phyloP scores from a whole-genome alignment of 2,113 vertebrate species.

The Lagopus leucura region DNA sequence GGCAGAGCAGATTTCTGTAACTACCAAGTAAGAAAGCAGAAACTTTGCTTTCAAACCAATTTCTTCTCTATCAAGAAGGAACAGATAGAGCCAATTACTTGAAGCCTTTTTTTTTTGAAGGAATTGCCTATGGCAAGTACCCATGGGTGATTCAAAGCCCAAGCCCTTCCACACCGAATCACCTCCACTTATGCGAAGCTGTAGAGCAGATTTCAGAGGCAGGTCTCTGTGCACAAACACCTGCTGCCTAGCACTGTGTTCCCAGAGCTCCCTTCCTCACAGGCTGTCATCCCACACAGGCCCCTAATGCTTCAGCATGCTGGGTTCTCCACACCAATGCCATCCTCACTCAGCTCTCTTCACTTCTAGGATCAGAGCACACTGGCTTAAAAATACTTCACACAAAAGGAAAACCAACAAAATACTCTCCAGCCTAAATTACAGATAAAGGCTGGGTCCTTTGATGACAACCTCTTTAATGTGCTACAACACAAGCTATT shows the following conservation, averaged over 20 bases:
- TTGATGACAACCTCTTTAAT: accelerated
- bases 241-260: background rate
- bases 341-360: background rate
- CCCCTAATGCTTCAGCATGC: background rate
- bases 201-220: background rate
- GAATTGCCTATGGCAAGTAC: background rate
- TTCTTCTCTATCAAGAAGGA: background rate
- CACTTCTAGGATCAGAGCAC: background rate
- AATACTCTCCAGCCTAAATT: background rate
- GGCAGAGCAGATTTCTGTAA: background rate
- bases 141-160: background rate
- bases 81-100: background rate
- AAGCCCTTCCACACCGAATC: background rate
- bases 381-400: background rate
- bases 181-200: background rate
- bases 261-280: background rate
- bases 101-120: background rate
- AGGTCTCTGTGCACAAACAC: background rate
- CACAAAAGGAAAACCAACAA: background rate
- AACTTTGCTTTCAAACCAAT: background rate
- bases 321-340: background rate
- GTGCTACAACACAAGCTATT: background rate
- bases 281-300: background rate
- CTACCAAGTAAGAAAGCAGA: background rate
- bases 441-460: background rate